These are phyloP conservation scores for Parapsyche elsis DNA, from an alignment of 1,140 invertebrate genomes.

Conservation along the genomic window DNA sequence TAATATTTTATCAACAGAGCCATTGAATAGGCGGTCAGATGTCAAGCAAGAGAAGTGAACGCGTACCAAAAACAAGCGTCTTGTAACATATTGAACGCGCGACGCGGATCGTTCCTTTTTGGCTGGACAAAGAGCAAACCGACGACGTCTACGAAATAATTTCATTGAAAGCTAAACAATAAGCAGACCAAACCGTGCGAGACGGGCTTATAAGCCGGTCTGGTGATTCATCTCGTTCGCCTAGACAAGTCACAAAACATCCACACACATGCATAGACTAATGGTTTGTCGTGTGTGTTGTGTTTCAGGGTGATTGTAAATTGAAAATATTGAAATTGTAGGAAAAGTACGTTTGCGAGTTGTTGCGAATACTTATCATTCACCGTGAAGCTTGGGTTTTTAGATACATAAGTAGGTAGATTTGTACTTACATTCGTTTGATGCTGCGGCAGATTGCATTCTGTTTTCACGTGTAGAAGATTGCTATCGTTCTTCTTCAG, in stretches of 20 bases:
- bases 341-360: too few relatives aligned
- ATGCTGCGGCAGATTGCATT: too few relatives aligned
- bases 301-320: too few relatives aligned
- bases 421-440: too few relatives aligned
- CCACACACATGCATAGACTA: not conserved
- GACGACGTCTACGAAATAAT: slow-evolving; percentile 38
- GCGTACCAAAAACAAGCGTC: slow-evolving; percentile 28
- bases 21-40: slow-evolving; percentile 43
- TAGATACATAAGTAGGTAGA: too few relatives aligned
- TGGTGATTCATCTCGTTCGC: not conserved
- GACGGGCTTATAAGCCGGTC: too few relatives aligned
- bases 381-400: too few relatives aligned
- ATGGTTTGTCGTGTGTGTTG: not conserved
- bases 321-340: too few relatives aligned
- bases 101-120: slow-evolving; percentile 29
- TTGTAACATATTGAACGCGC: slow-evolving; percentile 43
- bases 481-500: too few relatives aligned
- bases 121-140: slow-evolving; percentile 34
- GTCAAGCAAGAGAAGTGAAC: slow-evolving; percentile 35
- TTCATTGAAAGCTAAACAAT: slow-evolving; percentile 49
- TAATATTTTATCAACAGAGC: slow-evolving; percentile 55
- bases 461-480: not conserved
- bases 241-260: not conserved
- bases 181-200: not conserved
- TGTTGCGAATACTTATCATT: too few relatives aligned